A percentile compares a stretch with the other conserved stretches of the same genome.
phyloP scores from a whole-genome alignment of 1,140 invertebrate genomes.

The Andricus grossulariae region DNA sequence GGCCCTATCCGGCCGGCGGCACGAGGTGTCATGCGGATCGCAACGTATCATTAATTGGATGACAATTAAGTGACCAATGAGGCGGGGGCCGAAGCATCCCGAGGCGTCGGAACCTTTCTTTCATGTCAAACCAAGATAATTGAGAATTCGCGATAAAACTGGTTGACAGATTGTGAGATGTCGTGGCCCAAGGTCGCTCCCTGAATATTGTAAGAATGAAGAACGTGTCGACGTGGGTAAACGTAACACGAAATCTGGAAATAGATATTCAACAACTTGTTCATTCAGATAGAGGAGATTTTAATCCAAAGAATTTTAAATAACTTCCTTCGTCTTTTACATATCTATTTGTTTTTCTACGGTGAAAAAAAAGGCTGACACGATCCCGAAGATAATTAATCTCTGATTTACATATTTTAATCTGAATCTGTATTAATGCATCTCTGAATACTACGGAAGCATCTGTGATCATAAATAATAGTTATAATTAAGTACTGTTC shows the following conservation, averaged over 20 bases:
- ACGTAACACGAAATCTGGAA: constrained; percentile 21
- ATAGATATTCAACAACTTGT: constrained; percentile 1
- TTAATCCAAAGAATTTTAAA: constrained; percentile 7
- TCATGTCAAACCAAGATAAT: constrained; percentile 25
- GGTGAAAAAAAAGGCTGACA: not conserved
- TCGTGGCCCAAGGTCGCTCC: constrained; percentile 17
- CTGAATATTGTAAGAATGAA: constrained; percentile 3
- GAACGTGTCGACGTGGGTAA: constrained; percentile 15
- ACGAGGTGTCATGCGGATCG: constrained; percentile 4
- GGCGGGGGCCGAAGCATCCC: not conserved
- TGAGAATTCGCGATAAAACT: constrained; percentile 20
- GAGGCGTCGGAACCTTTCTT: constrained; percentile 14
- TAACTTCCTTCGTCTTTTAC: constrained; percentile 1
- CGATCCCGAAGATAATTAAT: not conserved
- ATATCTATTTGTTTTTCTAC: not conserved
- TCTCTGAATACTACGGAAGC: too few species aligned
- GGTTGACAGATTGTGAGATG: constrained; percentile 13
- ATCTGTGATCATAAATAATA: too few species aligned
- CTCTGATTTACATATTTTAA: not conserved
- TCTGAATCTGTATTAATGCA: too few species aligned
- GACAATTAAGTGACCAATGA: not conserved
- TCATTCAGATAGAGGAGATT: not conserved
- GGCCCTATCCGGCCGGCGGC: not conserved
- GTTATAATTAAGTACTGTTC: too few species aligned
- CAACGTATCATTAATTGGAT: constrained; percentile 20